Base-by-base conservation (phyloP, 2,888 invertebrate genomes). In the Cosmorhoe ocellata region DNA sequence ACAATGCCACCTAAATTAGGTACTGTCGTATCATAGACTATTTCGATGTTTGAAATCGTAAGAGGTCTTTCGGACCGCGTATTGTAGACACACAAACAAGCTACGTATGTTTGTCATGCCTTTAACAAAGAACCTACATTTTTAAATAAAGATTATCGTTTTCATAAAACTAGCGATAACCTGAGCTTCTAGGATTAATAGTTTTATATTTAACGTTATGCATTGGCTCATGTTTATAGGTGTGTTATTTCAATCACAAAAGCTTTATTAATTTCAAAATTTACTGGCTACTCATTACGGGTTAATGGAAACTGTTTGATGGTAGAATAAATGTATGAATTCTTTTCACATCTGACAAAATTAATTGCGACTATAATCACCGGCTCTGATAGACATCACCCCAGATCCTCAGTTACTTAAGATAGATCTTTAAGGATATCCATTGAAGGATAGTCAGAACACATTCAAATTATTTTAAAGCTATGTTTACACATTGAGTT, bases 1-100 rank as follows among this genome's bases (percentile, higher is more conserved):
- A 90, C 90, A 90, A 90, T 90, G 90, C 90, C 89, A 90, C 90
- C 80, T 89, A 90, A 90, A 90, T 90, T 90, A 90, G 89, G 85
- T 85, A 79, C 72, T 79, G 82, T 76, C 76, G 77, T 81, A 81
- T 78, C 77, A 74, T 77, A 72, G 72, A 73, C 71, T 69, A 72
- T 78, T 78, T 75, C 69, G 73, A 79, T 75, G 70, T 37, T 51
- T 45, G 31, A 14, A 27, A 31, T 39, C 42, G 28, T 73, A 74
- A 79, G 74, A 71, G 66, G 59, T 62, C 52, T 58, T 66, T 52
- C 67, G 64, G 69, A 61, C 68, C 69, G 77, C 77, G 82, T 87
- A 82, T 81, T 82, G 84, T 69, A 18, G 9, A 4, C 5, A 64
- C 69, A 75, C 76, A 79, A 79, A 80, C 76, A 79, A 76, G 80